A percentile compares a stretch with the other conserved stretches of the same genome.
Conservation (phyloP, 2,797 vertebrate species). For the Cyprinella venusta region DNA sequence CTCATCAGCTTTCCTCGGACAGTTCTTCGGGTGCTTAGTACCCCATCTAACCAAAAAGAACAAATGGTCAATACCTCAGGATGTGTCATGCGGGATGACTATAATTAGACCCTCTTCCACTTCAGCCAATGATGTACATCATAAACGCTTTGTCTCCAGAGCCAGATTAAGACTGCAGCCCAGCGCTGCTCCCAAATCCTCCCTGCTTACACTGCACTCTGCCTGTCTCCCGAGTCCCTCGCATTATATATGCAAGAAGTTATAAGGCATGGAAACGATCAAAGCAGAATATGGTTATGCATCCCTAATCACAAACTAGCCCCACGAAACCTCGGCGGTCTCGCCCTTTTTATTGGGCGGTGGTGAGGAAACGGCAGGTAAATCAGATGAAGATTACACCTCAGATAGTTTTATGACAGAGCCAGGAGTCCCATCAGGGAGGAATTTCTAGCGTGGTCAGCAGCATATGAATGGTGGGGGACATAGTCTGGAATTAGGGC, state of each 20-base stretch:
- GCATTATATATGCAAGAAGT: conserved; percentile 65
- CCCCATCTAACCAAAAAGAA: conserved; percentile 62
- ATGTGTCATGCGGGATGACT: conserved; percentile 63
- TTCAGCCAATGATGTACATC: conserved; percentile 64
- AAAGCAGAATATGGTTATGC: conserved; percentile 61
- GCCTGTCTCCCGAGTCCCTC: conserved; percentile 58
- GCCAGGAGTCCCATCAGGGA: conserved; percentile 61
- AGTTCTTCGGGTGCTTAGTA: conserved; percentile 59
- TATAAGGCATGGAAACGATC: conserved; percentile 66
- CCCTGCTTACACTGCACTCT: conserved; percentile 67
- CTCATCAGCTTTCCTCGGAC: conserved; percentile 54
- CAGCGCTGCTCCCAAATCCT: conserved; percentile 47
- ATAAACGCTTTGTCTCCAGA: conserved; percentile 59
- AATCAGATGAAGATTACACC: conserved; percentile 67
- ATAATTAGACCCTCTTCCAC: conserved; percentile 57
- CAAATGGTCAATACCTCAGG: conserved; percentile 66
- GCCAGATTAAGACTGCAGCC: conserved; percentile 60
- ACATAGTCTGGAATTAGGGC: conserved; percentile 58
- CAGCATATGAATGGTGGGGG: conserved; percentile 61
- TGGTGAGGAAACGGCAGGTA: conserved; percentile 61
- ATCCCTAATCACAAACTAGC: conserved; percentile 64
- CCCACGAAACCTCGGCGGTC: conserved; percentile 53
- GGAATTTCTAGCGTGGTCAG: conserved; percentile 66
- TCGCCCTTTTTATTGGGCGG: conserved; percentile 62
- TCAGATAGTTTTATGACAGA: conserved; percentile 64